Conservation (phyloP, 2,888 invertebrate genomes). For the Dermolepida albohirtum region DNA sequence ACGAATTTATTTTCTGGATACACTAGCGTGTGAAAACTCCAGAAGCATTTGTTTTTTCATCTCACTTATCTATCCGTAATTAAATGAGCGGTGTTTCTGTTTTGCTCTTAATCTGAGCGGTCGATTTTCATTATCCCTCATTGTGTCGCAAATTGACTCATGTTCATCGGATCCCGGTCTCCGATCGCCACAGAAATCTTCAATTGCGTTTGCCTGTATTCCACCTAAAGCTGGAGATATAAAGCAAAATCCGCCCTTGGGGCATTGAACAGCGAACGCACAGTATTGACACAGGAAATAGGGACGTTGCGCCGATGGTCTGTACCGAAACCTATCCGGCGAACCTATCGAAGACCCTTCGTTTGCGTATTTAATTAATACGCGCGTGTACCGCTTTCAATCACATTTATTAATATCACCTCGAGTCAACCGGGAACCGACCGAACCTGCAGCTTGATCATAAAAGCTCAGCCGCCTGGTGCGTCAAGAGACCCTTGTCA, state of each 20-base stretch:
- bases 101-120: background rate
- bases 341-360: conserved; percentile 15
- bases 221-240: conserved; percentile 2
- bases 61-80: too few species aligned
- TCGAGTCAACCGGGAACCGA: conserved; percentile 7
- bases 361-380: conserved; percentile 41
- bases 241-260: background rate
- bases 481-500: conserved; percentile 22
- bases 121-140: conserved; percentile 9
- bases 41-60: too few species aligned
- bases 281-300: too few species aligned
- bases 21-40: too few species aligned
- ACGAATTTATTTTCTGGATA: too few species aligned
- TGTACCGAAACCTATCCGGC: background rate
- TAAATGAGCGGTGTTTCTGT: too few species aligned
- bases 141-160: conserved; percentile 12
- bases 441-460: background rate
- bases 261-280: background rate
- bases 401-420: conserved; percentile 41
- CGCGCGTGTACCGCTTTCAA: conserved; percentile 33
- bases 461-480: background rate
- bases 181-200: too few species aligned
- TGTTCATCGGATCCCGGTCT: background rate
- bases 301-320: too few species aligned
- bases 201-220: background rate